Evolutionary conservation across 1,140 invertebrate genomes (phyloP), one percentile per base, ranked within the genome.

Genomic region (Steinernema feltiae): DNA sequence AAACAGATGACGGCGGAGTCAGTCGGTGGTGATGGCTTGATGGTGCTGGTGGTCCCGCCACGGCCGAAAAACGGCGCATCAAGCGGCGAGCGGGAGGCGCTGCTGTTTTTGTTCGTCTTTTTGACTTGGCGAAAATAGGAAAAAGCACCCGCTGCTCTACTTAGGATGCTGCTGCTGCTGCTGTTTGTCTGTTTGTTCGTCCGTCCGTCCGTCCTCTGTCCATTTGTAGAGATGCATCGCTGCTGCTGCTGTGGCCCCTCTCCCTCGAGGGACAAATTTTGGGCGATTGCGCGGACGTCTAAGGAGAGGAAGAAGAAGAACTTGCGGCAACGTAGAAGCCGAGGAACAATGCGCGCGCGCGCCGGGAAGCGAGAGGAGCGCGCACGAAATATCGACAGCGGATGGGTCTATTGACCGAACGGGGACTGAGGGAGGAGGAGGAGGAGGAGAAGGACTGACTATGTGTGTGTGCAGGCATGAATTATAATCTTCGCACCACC

Each of bases 371-470:
- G n/a, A n/a, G n/a, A n/a, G n/a, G n/a, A n/a, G n/a, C n/a, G n/a
- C n/a, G n/a, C n/a, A n/a, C n/a, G n/a, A 63, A 74, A 74, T 74
- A 74, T 32, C 73, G 48, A 69, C 29, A 21, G n/a, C 12, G 29
- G 30, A 73, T 30, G 27, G 21, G 69, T 29, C 18, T 71, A 30
- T 74, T 29, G 48, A 72, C 31, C n/a, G 30, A 12, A 24, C 31
- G 12, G 29, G 70, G 70, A 24, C 29, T 30, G 46, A 7, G 70
- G 46, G 21, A 41, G n/a, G 30, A 32, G 27, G 70, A 71, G 18
- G 24, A 71, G 24, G 29, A 71, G 70, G 7, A 71, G 24, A 3
- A 71, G 3, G 70, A 71, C n/a, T n/a, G n/a, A n/a, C n/a, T n/a
- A n/a, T n/a, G n/a, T n/a, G n/a, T n/a, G n/a, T n/a, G n/a, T 63